A percentile compares a stretch with the other conserved stretches of the same genome.
phyloP scores from a whole-genome alignment of 2,113 vertebrate genomes.

The Melanerpes formicivorus region DNA sequence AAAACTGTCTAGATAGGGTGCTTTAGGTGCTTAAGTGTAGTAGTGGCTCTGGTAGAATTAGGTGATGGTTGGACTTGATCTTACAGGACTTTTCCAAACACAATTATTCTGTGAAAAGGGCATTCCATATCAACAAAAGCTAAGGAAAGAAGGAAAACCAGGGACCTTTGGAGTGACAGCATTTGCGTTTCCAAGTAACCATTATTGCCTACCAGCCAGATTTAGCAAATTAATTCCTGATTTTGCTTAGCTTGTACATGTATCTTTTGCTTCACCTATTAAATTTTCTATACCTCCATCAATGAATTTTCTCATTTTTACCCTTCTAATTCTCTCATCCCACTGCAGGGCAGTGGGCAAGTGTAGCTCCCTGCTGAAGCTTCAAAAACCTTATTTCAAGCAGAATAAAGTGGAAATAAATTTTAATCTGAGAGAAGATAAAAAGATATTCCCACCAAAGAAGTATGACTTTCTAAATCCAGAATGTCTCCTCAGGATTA shows the following conservation, averaged over 20 bases:
- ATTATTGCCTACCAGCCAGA: not conserved
- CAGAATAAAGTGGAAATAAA: not conserved
- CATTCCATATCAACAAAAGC: not conserved
- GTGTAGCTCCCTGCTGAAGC: too few relatives aligned
- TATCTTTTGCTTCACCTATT: not conserved
- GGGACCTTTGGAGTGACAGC: accelerated
- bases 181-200: not conserved
- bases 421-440: not conserved
- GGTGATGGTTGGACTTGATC: too few relatives aligned
- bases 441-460: not conserved
- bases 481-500: not conserved
- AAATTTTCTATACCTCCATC: not conserved
- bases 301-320: not conserved
- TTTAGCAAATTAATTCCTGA: not conserved
- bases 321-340: not conserved
- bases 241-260: not conserved
- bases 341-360: accelerated
- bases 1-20: too few relatives aligned
- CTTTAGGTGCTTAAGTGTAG: too few relatives aligned
- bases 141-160: not conserved
- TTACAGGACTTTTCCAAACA: too few relatives aligned
- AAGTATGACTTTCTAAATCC: not conserved
- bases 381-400: not conserved
- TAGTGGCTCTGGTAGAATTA: too few relatives aligned
- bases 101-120: too few relatives aligned